Conservation (phyloP, 2,797 vertebrate genomes). For the Rhinophrynus dorsalis region DNA sequence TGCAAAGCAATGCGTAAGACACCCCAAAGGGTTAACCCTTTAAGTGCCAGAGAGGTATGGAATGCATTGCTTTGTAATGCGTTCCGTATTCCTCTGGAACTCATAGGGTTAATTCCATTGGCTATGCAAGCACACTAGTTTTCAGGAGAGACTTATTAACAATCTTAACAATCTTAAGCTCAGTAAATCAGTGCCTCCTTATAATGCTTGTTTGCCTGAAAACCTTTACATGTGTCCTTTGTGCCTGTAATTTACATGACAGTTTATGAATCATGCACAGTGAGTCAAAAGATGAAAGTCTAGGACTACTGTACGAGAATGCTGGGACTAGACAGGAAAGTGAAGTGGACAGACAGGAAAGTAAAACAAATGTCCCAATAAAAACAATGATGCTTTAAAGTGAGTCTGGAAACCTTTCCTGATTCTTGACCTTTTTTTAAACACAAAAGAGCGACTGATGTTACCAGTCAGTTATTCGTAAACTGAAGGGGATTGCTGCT, state of each 20-base stretch:
- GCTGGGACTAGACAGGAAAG: slow-evolving; percentile 42
- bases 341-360: slow-evolving; percentile 40
- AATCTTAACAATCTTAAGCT: not conserved
- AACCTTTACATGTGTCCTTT: not conserved
- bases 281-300: slow-evolving; percentile 33
- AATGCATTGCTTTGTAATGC: too few relatives aligned
- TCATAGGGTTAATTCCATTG: too few relatives aligned
- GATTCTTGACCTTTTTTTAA: slow-evolving; percentile 44
- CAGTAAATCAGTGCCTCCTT: not conserved
- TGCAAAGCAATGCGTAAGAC: too few relatives aligned
- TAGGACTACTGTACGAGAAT: not conserved
- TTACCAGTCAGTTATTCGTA: slow-evolving; percentile 34
- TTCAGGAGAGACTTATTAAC: too few relatives aligned
- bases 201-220: not conserved
- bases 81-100: too few relatives aligned
- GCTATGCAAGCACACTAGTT: too few relatives aligned
- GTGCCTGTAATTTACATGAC: not conserved
- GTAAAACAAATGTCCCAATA: slow-evolving; percentile 36
- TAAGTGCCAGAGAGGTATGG: too few relatives aligned
- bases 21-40: too few relatives aligned
- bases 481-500: slow-evolving; percentile 11
- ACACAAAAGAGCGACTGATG: slow-evolving; percentile 33
- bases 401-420: slow-evolving; percentile 31
- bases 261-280: slow-evolving; percentile 31
- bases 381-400: slow-evolving; percentile 26